These are phyloP conservation scores for Anguilla obscura DNA, from an alignment of 2,797 vertebrate species.

Conservation along the genomic window DNA sequence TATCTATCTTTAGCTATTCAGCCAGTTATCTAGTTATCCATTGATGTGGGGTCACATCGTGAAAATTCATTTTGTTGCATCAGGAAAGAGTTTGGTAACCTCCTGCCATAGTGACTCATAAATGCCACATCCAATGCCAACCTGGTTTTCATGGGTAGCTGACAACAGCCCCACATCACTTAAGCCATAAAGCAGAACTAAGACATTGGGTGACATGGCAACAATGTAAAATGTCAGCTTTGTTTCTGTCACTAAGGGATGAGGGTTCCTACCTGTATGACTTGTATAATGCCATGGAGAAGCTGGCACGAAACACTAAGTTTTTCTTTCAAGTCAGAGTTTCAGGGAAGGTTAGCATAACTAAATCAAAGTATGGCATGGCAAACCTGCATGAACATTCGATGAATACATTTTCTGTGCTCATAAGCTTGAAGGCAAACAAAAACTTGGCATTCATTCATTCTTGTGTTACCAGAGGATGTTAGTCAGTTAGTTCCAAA, in stretches of 20 bases:
- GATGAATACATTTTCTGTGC: not conserved
- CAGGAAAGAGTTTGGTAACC: too few species aligned
- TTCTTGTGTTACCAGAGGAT: not conserved
- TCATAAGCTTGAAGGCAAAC: constrained; percentile 20
- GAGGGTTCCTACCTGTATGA: not conserved
- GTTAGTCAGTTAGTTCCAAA: constrained; percentile 12
- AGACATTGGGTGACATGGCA: not conserved
- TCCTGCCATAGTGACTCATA: not conserved
- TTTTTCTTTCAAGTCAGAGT: not conserved
- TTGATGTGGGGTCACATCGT: too few species aligned
- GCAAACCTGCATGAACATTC: not conserved
- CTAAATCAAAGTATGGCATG: not conserved
- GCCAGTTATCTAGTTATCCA: too few species aligned
- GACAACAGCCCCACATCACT: not conserved
- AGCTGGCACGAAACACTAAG: not conserved
- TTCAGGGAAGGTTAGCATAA: not conserved
- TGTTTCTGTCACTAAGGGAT: not conserved
- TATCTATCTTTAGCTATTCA: not conserved
- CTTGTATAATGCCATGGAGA: not conserved
- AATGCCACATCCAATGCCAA: not conserved
- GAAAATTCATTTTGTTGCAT: too few species aligned
- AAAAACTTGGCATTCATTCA: constrained; percentile 5
- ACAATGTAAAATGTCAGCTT: not conserved
- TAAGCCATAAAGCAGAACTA: not conserved
- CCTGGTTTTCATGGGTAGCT: not conserved